Conservation (phyloP, 2,797 vertebrate species). For the Manis pentadactyla region DNA sequence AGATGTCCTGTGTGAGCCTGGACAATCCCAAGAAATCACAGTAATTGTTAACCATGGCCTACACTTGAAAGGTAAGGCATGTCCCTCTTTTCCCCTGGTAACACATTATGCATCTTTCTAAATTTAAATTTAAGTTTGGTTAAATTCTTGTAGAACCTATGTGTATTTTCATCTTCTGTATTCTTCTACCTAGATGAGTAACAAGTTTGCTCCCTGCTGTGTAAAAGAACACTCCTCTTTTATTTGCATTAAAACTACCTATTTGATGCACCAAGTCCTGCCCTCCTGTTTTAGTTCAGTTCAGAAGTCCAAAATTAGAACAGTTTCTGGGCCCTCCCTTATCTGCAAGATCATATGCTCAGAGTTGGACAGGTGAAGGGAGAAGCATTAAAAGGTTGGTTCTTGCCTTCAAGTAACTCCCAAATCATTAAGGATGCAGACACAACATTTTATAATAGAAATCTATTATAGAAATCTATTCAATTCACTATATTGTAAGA, state of each 20-base stretch:
- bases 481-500: neutral
- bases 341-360: conserved; percentile 12
- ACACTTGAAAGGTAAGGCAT: conserved; percentile 55
- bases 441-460: neutral
- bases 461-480: neutral
- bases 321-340: neutral
- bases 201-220: conserved; percentile 54
- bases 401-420: neutral
- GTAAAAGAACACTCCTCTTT: conserved; percentile 55
- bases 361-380: conserved; percentile 6
- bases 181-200: conserved; percentile 63
- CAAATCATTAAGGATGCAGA: neutral
- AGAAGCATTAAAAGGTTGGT: neutral
- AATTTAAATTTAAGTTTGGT: conserved; percentile 28
- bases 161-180: conserved; percentile 33
- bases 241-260: conserved; percentile 63
- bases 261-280: conserved; percentile 37
- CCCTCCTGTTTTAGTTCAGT: conserved; percentile 35
- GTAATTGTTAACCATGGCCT: conserved; percentile 26
- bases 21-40: conserved; percentile 54
- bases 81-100: conserved; percentile 12
- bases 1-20: conserved; percentile 60
- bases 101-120: conserved; percentile 21
- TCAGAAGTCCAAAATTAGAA: conserved; percentile 66
- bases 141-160: conserved; percentile 23